Conservation (phyloP, 2,113 vertebrate species). For the crab-eating macaque (Macaca fascicularis) region DNA sequence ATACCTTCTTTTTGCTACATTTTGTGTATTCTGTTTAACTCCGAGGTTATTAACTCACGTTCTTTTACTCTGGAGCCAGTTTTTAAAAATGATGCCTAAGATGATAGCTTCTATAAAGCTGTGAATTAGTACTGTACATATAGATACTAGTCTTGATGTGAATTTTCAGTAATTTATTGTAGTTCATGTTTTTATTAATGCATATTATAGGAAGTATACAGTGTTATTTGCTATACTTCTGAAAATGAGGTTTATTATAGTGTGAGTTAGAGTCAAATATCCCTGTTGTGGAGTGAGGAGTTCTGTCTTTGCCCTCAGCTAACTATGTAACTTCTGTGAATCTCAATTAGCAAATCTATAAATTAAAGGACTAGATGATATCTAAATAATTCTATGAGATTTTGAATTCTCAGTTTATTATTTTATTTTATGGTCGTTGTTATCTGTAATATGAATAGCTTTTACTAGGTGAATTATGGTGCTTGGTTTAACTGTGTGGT, state of each 20-base stretch:
- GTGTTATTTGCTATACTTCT: neutral
- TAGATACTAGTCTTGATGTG: neutral
- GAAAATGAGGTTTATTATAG: neutral
- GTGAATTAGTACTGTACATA: neutral
- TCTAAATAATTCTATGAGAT: neutral
- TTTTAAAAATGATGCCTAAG: neutral
- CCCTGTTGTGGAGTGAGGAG: neutral
- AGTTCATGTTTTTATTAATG: neutral
- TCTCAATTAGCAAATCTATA: neutral
- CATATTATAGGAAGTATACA: neutral
- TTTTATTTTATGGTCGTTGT: neutral
- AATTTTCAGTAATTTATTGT: neutral
- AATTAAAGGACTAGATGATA: neutral
- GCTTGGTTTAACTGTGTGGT: neutral
- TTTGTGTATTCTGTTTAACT: neutral
- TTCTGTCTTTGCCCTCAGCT: neutral
- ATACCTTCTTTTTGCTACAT: conserved; percentile 13
- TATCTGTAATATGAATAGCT: neutral
- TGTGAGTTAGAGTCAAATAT: neutral
- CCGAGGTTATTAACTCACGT: neutral
- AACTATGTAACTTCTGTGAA: conserved; percentile 13
- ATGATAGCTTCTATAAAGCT: neutral
- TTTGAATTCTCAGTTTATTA: conserved; percentile 12
- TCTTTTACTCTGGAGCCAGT: neutral
- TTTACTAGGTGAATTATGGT: neutral